Evolutionary conservation across 2,113 vertebrate species (phyloP).

Genomic region (Loxodonta africana): DNA sequence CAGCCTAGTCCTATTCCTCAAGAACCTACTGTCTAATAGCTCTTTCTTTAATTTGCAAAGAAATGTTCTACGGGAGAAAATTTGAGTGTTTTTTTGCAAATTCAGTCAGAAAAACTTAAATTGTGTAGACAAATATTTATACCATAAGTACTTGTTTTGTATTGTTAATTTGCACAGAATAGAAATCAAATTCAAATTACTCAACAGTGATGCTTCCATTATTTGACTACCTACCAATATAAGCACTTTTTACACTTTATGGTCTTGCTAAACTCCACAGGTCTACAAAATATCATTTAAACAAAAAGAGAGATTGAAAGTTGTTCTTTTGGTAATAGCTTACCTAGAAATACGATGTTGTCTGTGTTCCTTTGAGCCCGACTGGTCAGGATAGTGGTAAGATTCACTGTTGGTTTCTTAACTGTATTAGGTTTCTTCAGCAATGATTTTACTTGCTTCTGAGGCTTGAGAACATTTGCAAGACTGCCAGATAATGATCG

Average conservation of each 20-base stretch:
- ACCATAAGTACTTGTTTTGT: background rate
- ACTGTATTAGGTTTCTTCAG: slow-evolving; percentile 81
- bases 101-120: background rate
- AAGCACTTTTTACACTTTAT: background rate
- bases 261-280: background rate
- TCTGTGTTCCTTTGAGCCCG: slow-evolving; percentile 89
- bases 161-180: background rate
- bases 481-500: slow-evolving; percentile 1
- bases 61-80: background rate
- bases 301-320: slow-evolving; percentile 13
- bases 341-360: slow-evolving; percentile 86
- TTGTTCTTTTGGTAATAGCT: background rate
- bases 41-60: background rate
- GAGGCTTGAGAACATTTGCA: slow-evolving; percentile 83
- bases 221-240: background rate
- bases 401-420: slow-evolving; percentile 83
- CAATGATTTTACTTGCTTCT: slow-evolving; percentile 86
- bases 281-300: slow-evolving; percentile 12
- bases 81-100: slow-evolving; percentile 8
- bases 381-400: slow-evolving; percentile 75
- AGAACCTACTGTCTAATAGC: background rate
- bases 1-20: background rate
- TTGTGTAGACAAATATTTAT: background rate
- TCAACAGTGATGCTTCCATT: background rate
- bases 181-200: background rate